Evolutionary conservation across 37 sponge, comb jelly and placozoan species (phyloP).

Genomic region (Hormiphora californensis): DNA sequence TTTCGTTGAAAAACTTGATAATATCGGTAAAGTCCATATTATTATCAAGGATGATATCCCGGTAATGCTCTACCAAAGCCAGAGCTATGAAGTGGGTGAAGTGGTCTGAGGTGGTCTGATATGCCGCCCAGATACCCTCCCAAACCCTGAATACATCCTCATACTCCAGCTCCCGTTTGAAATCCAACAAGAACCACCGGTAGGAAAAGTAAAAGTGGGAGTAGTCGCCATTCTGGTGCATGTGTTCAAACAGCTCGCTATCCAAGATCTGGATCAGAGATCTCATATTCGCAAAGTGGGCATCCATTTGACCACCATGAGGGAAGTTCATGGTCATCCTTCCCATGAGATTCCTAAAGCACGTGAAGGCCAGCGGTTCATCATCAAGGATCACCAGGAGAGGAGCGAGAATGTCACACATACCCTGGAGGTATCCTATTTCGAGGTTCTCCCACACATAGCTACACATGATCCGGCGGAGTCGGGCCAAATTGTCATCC

Average conservation of each 20-base stretch:
- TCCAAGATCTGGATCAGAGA: conserved; percentile 72
- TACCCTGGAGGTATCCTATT: conserved; percentile 81
- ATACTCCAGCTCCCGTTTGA: conserved; percentile 88
- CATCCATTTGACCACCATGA: conserved; percentile 11
- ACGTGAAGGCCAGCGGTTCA: conserved; percentile 41
- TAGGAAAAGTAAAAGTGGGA: conserved; percentile 83
- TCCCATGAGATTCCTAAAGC: conserved; percentile 53
- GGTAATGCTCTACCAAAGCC: conserved; percentile 80
- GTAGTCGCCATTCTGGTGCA: conserved; percentile 68
- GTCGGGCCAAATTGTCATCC: neutral
- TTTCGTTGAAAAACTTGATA: conserved; percentile 75
- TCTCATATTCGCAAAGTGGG: conserved; percentile 50
- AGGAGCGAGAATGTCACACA: conserved; percentile 93
- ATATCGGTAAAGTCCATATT: conserved; percentile 85
- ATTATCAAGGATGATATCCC: conserved; percentile 79
- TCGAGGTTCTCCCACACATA: conserved; percentile 76
- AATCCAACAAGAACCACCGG: conserved; percentile 87
- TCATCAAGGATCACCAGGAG: conserved; percentile 78
- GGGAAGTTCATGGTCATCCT: conserved; percentile 51
- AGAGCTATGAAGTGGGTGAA: conserved; percentile 83
- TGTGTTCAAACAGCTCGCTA: conserved; percentile 75
- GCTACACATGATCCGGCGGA: conserved; percentile 54
- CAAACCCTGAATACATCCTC: conserved; percentile 75
- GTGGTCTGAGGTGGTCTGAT: conserved; percentile 56
- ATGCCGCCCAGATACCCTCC: conserved; percentile 80